A percentile compares a stretch with the other conserved stretches of the same genome.
Evolutionary conservation across 2,113 vertebrate species (phyloP).

Genomic region (Hyaena hyaena): DNA sequence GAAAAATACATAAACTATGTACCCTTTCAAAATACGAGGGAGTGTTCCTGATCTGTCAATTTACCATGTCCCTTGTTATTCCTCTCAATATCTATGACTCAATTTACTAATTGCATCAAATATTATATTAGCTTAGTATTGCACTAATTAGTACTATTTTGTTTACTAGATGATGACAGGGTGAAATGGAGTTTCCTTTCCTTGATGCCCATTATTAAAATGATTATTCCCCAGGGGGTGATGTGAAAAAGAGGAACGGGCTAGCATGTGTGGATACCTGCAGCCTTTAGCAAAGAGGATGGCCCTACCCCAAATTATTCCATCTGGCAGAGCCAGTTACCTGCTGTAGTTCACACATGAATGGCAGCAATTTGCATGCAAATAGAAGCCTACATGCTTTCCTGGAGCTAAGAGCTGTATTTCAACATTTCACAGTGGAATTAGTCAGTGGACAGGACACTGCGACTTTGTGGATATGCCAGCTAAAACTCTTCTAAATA

Average conservation of each 20-base stretch:
- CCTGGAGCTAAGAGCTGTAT: slow-evolving; percentile 87
- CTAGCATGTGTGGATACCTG: slow-evolving; percentile 78
- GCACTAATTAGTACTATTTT: slow-evolving; percentile 71
- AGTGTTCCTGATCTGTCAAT: slow-evolving; percentile 29
- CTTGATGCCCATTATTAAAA: slow-evolving; percentile 79
- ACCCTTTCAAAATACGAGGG: slow-evolving; percentile 13
- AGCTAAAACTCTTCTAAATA: slow-evolving; percentile 87
- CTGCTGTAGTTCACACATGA: slow-evolving; percentile 89
- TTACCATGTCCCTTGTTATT: not conserved
- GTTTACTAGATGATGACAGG: slow-evolving; percentile 68
- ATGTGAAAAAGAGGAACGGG: slow-evolving; percentile 74
- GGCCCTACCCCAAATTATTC: slow-evolving; percentile 87
- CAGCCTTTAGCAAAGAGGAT: slow-evolving; percentile 83
- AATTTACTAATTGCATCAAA: slow-evolving; percentile 65
- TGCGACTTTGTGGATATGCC: slow-evolving; percentile 84
- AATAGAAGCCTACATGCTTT: slow-evolving; percentile 88
- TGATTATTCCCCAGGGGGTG: slow-evolving; percentile 82
- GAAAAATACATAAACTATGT: not conserved
- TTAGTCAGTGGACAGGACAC: slow-evolving; percentile 86
- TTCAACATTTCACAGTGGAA: slow-evolving; percentile 88
- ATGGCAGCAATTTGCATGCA: slow-evolving; percentile 90
- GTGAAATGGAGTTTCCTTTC: slow-evolving; percentile 47
- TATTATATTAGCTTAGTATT: slow-evolving; percentile 58
- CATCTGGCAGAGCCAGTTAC: slow-evolving; percentile 87
- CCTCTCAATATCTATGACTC: slow-evolving; percentile 57